Percentiles rank a stretch among this genome's conserved stretches.
These are phyloP conservation scores for Crenuchus spilurus DNA, from an alignment of 2,797 vertebrate genomes.

Conservation along the genomic window DNA sequence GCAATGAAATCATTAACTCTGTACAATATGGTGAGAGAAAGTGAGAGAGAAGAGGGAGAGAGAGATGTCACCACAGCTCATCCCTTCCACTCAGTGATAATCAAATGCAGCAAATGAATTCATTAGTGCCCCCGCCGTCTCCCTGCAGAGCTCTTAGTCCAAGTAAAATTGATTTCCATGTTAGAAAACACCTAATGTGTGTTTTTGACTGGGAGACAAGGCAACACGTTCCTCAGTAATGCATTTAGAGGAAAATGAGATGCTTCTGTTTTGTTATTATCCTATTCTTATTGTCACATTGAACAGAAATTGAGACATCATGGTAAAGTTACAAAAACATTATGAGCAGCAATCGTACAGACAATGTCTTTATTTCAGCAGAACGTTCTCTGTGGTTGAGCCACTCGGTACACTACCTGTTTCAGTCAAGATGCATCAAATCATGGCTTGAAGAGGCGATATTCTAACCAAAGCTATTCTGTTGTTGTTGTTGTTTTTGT, in stretches of 20 bases:
- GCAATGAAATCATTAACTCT: conserved; percentile 43
- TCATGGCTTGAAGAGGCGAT: neutral
- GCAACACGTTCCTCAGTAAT: conserved; percentile 17
- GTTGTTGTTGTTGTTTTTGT: conserved; percentile 12
- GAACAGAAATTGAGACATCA: neutral
- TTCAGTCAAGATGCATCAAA: conserved; percentile 14
- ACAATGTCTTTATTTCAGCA: conserved; percentile 1
- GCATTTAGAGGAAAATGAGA: conserved; percentile 11
- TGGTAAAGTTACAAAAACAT: neutral
- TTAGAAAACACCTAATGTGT: conserved; percentile 34
- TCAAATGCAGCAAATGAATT: conserved; percentile 47
- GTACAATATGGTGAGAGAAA: conserved; percentile 43
- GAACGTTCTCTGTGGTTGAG: neutral
- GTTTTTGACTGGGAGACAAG: conserved; percentile 6
- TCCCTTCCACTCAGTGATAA: conserved; percentile 29
- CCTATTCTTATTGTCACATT: neutral
- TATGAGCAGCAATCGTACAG: neutral
- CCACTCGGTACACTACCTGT: neutral
- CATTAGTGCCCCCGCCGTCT: conserved; percentile 42
- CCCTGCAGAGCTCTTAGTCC: conserved; percentile 10
- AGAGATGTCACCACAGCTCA: conserved; percentile 7
- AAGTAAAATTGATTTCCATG: conserved; percentile 45
- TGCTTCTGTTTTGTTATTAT: conserved; percentile 1
- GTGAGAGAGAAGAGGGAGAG: conserved; percentile 1
- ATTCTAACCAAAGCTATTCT: neutral